These are phyloP conservation scores for Cranoglanis bouderius DNA, from an alignment of 2,113 vertebrate genomes.

Conservation along the genomic window DNA sequence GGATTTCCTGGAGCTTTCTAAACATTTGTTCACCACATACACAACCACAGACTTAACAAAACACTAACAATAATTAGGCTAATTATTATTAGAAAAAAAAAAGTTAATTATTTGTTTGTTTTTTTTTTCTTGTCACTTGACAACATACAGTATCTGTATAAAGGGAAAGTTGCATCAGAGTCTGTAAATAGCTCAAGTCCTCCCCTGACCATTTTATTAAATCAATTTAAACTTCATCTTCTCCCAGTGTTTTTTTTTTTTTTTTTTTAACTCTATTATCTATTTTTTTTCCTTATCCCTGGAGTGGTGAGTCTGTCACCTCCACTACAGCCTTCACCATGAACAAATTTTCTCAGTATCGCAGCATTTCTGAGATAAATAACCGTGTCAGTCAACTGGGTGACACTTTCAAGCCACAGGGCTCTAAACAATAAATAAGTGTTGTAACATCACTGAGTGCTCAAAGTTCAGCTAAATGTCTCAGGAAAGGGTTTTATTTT, in stretches of 20 bases:
- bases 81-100: background rate
- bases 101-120: background rate
- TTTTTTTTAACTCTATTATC: constrained; percentile 61
- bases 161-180: background rate
- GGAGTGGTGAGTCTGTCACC: constrained; percentile 73
- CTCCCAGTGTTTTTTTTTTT: constrained; percentile 35
- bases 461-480: constrained; percentile 51
- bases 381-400: constrained; percentile 66
- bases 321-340: constrained; percentile 69
- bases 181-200: constrained; percentile 8
- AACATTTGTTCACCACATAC: background rate
- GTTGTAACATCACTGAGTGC: constrained; percentile 59
- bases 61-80: background rate
- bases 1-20: too few relatives aligned
- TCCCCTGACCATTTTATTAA: constrained; percentile 57
- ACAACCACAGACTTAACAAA: background rate
- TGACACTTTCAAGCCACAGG: constrained; percentile 62
- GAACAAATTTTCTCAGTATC: constrained; percentile 66
- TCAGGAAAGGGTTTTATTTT: too few relatives aligned
- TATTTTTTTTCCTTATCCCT: constrained; percentile 58
- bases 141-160: background rate
- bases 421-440: constrained; percentile 65
- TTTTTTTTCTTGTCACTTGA: background rate
- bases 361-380: constrained; percentile 71
- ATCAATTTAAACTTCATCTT: constrained; percentile 63